A percentile compares a stretch with the other conserved stretches of the same genome.
These are phyloP conservation scores for Clarias macrocephalus DNA, from an alignment of 2,113 vertebrate species.

Conservation along the genomic window DNA sequence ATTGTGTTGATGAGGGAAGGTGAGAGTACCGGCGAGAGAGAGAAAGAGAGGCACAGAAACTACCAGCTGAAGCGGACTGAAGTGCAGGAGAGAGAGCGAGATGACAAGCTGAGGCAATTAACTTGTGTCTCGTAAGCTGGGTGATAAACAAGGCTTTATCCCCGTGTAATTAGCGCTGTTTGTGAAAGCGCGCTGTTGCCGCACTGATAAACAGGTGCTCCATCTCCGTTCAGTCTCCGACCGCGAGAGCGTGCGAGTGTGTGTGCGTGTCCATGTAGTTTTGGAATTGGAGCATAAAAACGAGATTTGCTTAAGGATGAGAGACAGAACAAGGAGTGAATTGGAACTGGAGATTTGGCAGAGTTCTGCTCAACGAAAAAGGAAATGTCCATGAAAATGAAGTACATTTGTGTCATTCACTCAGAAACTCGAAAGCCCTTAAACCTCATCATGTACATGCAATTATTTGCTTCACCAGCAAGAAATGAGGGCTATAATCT, in stretches of 20 bases:
- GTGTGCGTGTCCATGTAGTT: conserved; percentile 10
- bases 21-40: background rate
- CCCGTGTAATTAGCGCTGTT: conserved; percentile 75
- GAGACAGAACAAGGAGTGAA: background rate
- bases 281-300: background rate
- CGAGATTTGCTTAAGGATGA: conserved; percentile 1
- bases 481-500: conserved; percentile 10
- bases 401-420: background rate
- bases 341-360: background rate
- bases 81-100: conserved; percentile 24
- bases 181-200: conserved; percentile 69
- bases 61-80: background rate
- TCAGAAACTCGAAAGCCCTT: background rate
- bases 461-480: conserved; percentile 15
- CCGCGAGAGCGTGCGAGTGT: background rate
- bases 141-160: conserved; percentile 75
- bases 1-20: background rate
- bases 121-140: conserved; percentile 71
- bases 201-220: conserved; percentile 62
- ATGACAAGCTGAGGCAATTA: conserved; percentile 72
- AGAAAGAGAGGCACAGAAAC: background rate
- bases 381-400: background rate
- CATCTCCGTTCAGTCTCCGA: conserved; percentile 25
- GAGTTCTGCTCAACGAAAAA: background rate
- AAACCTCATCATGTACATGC: background rate